Percentiles rank a stretch among this genome's conserved stretches.
phyloP scores from a whole-genome alignment of 2,113 vertebrate species.

The Lepus americanus region DNA sequence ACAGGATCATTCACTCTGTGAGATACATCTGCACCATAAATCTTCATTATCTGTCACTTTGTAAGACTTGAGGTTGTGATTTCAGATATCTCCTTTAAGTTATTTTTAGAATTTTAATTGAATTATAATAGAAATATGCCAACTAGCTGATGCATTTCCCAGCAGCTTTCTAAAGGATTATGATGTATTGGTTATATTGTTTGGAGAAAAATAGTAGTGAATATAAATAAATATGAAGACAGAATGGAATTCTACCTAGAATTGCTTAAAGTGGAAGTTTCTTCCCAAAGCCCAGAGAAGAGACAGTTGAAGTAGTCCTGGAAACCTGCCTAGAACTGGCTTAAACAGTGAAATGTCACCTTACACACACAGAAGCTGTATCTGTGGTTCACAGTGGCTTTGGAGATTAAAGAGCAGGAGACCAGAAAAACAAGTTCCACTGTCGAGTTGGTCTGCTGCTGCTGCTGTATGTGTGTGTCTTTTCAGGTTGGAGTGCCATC shows the following conservation, averaged over 20 bases:
- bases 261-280: background rate
- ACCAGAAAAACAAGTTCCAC: background rate
- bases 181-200: constrained; percentile 15
- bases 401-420: background rate
- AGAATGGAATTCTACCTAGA: constrained; percentile 6
- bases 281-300: background rate
- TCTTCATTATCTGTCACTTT: constrained; percentile 43
- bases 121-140: constrained; percentile 52
- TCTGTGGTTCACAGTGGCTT: background rate
- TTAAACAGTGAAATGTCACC: background rate
- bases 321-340: background rate
- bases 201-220: constrained; percentile 10
- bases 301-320: background rate
- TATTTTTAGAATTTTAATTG: constrained; percentile 60
- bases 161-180: constrained; percentile 31
- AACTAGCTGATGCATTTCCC: constrained; percentile 12
- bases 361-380: background rate
- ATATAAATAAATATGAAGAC: background rate
- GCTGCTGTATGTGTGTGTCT: rapidly evolving
- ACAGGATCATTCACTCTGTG: background rate
- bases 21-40: constrained; percentile 9
- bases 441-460: background rate
- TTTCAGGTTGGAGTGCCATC: background rate
- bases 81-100: constrained; percentile 28
- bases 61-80: background rate